phyloP scores from a whole-genome alignment of 2,797 vertebrate species.

The Paguma larvata region DNA sequence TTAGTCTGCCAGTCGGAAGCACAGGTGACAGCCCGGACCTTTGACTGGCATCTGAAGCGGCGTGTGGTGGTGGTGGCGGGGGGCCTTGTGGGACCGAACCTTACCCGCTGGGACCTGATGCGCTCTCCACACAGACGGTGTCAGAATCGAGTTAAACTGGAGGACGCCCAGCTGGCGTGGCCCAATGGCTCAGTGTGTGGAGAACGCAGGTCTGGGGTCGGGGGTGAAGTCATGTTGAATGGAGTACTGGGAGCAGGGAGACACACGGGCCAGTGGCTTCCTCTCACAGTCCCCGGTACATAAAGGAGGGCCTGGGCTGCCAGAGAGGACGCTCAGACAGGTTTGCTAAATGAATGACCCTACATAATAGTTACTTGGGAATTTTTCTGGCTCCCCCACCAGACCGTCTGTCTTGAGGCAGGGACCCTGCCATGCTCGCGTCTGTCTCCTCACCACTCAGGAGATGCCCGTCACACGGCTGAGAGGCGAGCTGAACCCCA shows the following conservation, averaged over 20 bases:
- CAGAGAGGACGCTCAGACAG: not conserved
- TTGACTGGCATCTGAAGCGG: not conserved
- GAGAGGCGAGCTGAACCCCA: not conserved
- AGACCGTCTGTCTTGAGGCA: not conserved
- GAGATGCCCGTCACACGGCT: not conserved
- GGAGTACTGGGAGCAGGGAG: not conserved
- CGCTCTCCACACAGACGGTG: not conserved
- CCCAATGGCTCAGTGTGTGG: not conserved
- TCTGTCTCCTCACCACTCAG: not conserved
- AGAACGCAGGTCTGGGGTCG: not conserved
- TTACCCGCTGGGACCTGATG: not conserved
- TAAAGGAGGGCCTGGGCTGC: not conserved
- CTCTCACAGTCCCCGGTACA: not conserved
- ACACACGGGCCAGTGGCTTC: not conserved
- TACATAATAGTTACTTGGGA: not conserved
- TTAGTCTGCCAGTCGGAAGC: not conserved
- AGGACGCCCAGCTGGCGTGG: not conserved
- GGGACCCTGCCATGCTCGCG: not conserved
- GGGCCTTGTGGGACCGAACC: not conserved
- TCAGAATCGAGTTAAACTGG: not conserved
- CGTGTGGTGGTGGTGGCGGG: not conserved
- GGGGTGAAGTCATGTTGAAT: not conserved
- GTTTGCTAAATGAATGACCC: not conserved
- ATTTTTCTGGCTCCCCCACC: not conserved
- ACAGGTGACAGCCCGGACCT: not conserved